Conservation (phyloP, 2,113 vertebrate genomes). For the Carassius gibelio region DNA sequence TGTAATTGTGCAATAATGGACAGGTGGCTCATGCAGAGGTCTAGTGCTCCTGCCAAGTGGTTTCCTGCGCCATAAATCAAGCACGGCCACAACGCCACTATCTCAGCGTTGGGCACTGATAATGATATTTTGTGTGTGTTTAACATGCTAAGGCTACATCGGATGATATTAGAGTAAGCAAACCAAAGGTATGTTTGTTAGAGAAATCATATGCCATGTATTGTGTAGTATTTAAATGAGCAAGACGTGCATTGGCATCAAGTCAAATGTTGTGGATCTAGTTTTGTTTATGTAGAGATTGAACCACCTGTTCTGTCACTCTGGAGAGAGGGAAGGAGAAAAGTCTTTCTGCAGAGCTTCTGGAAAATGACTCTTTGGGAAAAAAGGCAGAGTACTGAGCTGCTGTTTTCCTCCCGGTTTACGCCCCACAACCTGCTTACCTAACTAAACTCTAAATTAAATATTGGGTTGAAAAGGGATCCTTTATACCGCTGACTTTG, state of each 20-base stretch:
- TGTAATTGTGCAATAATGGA: conserved; percentile 50
- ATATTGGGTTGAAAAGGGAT: conserved; percentile 59
- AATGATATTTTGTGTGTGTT: conserved; percentile 35
- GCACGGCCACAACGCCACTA: conserved; percentile 12
- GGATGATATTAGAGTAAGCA: conserved; percentile 5
- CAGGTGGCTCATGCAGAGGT: conserved; percentile 52
- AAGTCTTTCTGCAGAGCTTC: conserved; percentile 52
- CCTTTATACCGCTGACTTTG: conserved; percentile 67
- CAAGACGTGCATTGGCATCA: not conserved
- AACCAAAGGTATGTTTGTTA: too few relatives aligned
- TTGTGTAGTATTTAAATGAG: not conserved
- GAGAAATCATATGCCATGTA: not conserved
- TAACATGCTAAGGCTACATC: not conserved
- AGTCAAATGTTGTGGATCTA: not conserved
- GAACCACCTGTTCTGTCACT: conserved; percentile 61
- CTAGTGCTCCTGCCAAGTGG: conserved; percentile 47
- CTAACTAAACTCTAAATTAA: conserved; percentile 69
- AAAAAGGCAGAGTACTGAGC: conserved; percentile 26
- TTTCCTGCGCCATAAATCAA: conserved; percentile 50
- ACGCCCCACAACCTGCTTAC: conserved; percentile 59
- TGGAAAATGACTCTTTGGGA: conserved; percentile 46
- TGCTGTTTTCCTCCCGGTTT: conserved; percentile 64
- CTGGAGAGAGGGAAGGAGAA: conserved; percentile 24
- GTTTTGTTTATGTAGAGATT: not conserved
- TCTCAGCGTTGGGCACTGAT: conserved; percentile 25